A percentile compares a stretch with the other conserved stretches of the same genome.
phyloP scores from a whole-genome alignment of 2,888 invertebrate genomes.

The Drosophila villosipedis region DNA sequence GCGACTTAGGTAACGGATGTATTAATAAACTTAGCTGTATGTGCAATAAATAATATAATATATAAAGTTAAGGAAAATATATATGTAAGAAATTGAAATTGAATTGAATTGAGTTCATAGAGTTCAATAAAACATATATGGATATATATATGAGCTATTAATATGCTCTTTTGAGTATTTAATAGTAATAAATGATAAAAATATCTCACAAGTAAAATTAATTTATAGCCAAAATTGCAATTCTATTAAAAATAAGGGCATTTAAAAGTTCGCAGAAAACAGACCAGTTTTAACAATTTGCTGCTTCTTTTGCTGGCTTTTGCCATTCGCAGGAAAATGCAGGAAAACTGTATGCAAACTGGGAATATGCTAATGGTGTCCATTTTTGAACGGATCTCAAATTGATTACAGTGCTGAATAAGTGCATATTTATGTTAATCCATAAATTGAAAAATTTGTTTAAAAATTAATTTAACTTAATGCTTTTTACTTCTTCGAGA shows the following conservation, averaged over 20 bases:
- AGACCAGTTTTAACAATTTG: not conserved
- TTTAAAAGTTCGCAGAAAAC: not conserved
- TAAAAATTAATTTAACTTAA: not conserved
- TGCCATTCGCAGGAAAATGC: not conserved
- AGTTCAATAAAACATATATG: not conserved
- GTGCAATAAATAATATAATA: not conserved
- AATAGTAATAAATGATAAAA: not conserved
- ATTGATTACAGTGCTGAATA: not conserved
- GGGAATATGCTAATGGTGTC: no score
- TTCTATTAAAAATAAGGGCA: not conserved
- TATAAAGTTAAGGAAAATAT: not conserved
- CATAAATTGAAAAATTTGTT: not conserved
- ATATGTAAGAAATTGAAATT: no score
- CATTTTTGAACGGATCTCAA: not conserved
- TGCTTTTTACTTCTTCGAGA: not conserved
- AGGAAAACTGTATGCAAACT: no score
- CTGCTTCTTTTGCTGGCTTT: not conserved
- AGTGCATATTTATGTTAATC: not conserved
- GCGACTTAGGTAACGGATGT: not conserved
- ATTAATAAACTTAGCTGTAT: not conserved
- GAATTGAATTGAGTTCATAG: no score
- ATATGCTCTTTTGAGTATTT: not conserved
- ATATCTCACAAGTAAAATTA: not conserved
- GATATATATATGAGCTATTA: not conserved
- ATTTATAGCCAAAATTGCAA: not conserved